Conservation (phyloP, 2,113 vertebrate species). For the Psittacara wagleri region DNA sequence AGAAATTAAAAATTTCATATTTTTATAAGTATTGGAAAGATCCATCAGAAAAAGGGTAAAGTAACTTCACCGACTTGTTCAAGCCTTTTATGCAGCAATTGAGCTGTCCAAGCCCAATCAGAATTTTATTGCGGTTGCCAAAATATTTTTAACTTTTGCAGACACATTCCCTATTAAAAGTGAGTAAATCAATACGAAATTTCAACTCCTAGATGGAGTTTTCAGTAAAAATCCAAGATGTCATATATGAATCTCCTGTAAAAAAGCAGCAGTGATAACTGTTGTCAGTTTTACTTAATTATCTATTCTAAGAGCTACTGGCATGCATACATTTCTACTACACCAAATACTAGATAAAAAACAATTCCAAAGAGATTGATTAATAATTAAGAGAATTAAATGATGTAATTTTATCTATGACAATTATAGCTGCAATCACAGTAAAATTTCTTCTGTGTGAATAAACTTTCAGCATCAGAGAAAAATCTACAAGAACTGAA, state of each 20-base stretch:
- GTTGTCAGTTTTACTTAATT: not conserved
- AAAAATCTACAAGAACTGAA: slow-evolving; percentile 14
- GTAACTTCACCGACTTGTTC: not conserved
- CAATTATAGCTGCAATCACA: not conserved
- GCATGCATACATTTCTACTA: not conserved
- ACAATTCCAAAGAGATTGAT: not conserved
- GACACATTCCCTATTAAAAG: not conserved
- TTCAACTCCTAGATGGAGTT: not conserved
- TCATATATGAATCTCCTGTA: not conserved
- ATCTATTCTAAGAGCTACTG: not conserved
- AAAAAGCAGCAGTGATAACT: not conserved
- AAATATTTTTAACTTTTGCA: not conserved
- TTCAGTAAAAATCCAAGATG: not conserved
- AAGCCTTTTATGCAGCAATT: not conserved
- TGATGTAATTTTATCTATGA: not conserved
- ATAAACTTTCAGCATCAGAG: not conserved
- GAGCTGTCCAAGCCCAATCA: not conserved
- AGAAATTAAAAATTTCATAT: not conserved
- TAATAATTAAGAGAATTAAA: not conserved
- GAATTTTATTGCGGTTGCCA: not conserved
- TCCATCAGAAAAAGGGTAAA: not conserved
- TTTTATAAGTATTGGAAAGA: not conserved
- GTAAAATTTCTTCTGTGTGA: not conserved
- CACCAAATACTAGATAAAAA: not conserved
- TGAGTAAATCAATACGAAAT: not conserved